Percentiles rank a stretch among this genome's conserved stretches.
These are phyloP conservation scores for Cryptotis parvus DNA, from an alignment of 2,113 vertebrate genomes.

Conservation along the genomic window DNA sequence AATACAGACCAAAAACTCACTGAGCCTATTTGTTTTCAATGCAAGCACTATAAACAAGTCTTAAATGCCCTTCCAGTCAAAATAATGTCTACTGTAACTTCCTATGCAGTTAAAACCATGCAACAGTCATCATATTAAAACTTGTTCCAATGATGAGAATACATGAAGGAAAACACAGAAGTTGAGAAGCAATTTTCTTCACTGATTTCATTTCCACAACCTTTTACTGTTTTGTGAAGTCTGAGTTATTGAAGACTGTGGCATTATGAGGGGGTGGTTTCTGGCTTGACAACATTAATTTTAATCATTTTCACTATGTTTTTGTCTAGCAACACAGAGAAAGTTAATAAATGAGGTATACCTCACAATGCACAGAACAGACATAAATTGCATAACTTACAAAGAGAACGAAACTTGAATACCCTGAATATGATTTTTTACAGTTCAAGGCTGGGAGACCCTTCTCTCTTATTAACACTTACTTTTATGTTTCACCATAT, in stretches of 20 bases:
- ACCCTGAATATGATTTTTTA: constrained; percentile 28
- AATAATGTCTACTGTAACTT: background rate
- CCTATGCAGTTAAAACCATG: background rate
- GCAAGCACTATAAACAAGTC: no score
- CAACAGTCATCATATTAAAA: background rate
- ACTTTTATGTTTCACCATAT: constrained; percentile 24
- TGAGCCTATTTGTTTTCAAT: no score
- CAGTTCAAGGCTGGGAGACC: background rate
- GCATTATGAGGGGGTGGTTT: background rate
- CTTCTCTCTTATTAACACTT: constrained; percentile 34
- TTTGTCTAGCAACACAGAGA: background rate
- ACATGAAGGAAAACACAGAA: constrained; percentile 8
- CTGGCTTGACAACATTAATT: constrained; percentile 23
- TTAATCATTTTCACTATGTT: constrained; percentile 22
- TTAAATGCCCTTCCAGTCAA: no score
- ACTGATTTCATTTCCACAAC: constrained; percentile 54
- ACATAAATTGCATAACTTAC: constrained; percentile 13
- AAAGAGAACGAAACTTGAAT: constrained; percentile 32
- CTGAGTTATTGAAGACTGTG: constrained; percentile 23
- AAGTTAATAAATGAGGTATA: constrained; percentile 22
- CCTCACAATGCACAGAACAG: background rate
- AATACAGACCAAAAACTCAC: no score
- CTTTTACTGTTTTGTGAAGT: background rate
- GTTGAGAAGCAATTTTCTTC: background rate
- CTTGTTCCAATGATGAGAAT: background rate